phyloP scores from a whole-genome alignment of 2,113 vertebrate species.

The Lepus americanus region DNA sequence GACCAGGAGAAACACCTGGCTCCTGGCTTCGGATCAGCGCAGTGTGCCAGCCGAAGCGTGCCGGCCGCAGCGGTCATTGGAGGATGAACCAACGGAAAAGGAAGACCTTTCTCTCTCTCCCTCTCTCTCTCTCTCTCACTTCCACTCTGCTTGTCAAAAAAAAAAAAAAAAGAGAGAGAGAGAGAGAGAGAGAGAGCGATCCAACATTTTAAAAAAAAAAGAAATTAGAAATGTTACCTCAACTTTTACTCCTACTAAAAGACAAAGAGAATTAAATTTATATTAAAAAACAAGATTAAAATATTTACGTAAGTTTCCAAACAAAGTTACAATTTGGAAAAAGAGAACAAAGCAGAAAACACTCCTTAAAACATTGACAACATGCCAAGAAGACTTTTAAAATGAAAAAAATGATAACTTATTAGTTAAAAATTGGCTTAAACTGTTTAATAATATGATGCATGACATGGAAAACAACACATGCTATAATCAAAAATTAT shows the following conservation, averaged over 20 bases:
- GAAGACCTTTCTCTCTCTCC: too few relatives aligned
- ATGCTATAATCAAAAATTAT: not conserved
- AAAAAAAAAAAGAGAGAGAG: too few relatives aligned
- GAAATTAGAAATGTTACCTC: not conserved
- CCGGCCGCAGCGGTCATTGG: too few relatives aligned
- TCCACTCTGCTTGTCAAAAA: too few relatives aligned
- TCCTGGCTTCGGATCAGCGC: too few relatives aligned
- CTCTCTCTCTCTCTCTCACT: too few relatives aligned
- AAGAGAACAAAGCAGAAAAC: not conserved
- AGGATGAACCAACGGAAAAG: too few relatives aligned
- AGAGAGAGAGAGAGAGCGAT: too few relatives aligned
- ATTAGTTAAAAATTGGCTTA: not conserved
- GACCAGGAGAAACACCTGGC: too few relatives aligned
- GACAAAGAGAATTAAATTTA: not conserved
- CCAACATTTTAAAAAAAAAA: too few relatives aligned
- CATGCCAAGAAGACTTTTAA: not conserved
- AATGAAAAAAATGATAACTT: not conserved
- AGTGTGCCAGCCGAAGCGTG: too few relatives aligned
- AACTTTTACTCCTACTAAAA: not conserved
- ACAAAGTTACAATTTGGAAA: not conserved
- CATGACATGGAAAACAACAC: not conserved
- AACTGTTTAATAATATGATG: conserved; percentile 27
- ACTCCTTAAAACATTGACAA: not conserved
- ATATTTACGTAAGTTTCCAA: not conserved
- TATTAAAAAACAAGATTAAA: not conserved